Percentiles rank a stretch among this genome's conserved stretches.
Conservation (phyloP, 2,888 invertebrate species). For the Heliconius hortense region DNA sequence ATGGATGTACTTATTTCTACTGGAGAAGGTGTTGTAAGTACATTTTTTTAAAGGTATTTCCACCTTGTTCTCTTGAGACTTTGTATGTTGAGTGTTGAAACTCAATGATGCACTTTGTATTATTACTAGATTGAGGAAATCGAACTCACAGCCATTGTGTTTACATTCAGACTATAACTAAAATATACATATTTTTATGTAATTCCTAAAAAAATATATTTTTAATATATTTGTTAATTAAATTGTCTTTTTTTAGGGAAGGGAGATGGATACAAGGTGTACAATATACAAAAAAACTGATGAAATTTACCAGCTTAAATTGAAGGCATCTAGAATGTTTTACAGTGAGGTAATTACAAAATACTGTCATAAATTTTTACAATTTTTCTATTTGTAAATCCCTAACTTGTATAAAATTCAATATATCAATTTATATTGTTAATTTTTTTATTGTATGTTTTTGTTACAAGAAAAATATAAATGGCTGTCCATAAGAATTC, state of each 20-base stretch:
- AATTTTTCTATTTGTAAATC: neutral
- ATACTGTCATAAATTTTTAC: neutral
- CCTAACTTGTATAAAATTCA: constrained; percentile 26
- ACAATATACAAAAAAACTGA: constrained; percentile 99
- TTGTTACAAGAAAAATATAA: too few species aligned
- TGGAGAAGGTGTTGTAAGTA: constrained; percentile 93
- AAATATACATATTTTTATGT: too few species aligned
- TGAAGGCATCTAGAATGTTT: constrained; percentile 97
- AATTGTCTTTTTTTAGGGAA: constrained; percentile 81
- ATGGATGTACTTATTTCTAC: constrained; percentile 98
- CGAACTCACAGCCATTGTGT: too few species aligned
- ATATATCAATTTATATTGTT: constrained; percentile 42
- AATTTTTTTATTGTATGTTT: constrained; percentile 35
- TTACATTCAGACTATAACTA: too few species aligned
- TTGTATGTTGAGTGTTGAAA: neutral
- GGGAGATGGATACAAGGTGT: constrained; percentile 96
- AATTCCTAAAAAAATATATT: neutral
- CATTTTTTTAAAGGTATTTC: constrained; percentile 33
- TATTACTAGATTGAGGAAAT: too few species aligned
- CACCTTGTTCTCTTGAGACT: neutral
- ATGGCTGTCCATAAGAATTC: too few species aligned
- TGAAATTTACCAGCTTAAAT: constrained; percentile 96
- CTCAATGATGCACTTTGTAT: too few species aligned
- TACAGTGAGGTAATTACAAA: constrained; percentile 86
- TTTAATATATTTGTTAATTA: neutral